Conservation (phyloP, 1,140 invertebrate species). For the Chironomus striatipennis region DNA sequence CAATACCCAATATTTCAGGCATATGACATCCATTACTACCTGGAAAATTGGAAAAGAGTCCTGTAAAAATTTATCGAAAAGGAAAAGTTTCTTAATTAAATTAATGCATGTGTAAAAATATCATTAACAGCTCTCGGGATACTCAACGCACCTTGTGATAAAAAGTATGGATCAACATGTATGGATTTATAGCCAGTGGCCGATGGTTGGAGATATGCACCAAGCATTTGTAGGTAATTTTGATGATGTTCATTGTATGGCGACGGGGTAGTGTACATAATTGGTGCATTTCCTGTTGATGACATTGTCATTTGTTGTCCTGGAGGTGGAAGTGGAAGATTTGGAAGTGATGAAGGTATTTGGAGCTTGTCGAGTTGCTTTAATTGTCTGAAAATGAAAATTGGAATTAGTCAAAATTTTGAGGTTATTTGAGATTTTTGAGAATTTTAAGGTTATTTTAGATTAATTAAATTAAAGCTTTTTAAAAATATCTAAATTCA, state of each 20-base stretch:
- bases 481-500: too few relatives aligned
- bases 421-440: too few relatives aligned
- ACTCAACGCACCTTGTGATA: conserved; percentile 50
- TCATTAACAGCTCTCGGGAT: not conserved
- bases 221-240: conserved; percentile 54
- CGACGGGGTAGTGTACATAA: conserved; percentile 40
- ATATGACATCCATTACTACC: conserved; percentile 42
- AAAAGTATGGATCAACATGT: conserved; percentile 53
- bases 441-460: too few relatives aligned
- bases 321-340: conserved; percentile 10
- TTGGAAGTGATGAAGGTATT: conserved; percentile 23
- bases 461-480: conserved; percentile 30
- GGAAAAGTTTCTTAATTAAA: conserved; percentile 4
- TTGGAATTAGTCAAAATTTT: too few relatives aligned
- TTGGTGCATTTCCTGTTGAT: conserved; percentile 31
- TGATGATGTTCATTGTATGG: conserved; percentile 43
- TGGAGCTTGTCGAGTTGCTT: not conserved
- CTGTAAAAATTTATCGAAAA: conserved; percentile 39
- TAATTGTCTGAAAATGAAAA: not conserved
- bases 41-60: conserved; percentile 58
- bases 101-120: conserved; percentile 22
- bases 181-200: conserved; percentile 49
- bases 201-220: conserved; percentile 50
- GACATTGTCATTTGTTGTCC: conserved; percentile 33
- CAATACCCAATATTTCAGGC: conserved; percentile 41